phyloP scores from a whole-genome alignment of 2,797 vertebrate genomes.

The Pangasius djambal region DNA sequence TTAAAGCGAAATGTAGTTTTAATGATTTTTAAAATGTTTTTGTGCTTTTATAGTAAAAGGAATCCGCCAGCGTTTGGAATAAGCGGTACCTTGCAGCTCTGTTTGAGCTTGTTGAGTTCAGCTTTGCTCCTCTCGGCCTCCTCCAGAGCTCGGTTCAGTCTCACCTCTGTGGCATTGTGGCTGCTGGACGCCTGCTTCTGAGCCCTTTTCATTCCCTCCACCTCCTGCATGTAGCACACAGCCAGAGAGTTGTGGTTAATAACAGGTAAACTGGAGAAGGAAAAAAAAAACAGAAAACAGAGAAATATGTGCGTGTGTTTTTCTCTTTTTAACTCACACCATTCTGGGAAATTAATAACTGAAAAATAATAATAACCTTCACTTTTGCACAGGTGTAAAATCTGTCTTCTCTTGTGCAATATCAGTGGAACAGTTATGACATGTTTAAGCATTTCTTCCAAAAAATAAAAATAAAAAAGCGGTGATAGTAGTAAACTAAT shows the following conservation, averaged over 20 bases:
- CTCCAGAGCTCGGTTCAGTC: constrained; percentile 90
- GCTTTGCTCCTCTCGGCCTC: constrained; percentile 84
- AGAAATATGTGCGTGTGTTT: too few relatives aligned
- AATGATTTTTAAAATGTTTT: neutral
- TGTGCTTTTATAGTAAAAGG: neutral
- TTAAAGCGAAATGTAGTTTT: too few relatives aligned
- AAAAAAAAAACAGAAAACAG: neutral
- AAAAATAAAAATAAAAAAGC: too few relatives aligned
- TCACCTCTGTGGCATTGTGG: constrained; percentile 83
- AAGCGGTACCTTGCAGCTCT: constrained; percentile 83
- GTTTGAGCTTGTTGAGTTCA: constrained; percentile 84
- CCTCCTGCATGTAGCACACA: constrained; percentile 77
- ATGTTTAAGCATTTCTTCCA: neutral
- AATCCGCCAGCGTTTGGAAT: neutral
- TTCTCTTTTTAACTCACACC: neutral
- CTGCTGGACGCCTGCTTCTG: constrained; percentile 82
- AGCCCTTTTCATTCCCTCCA: constrained; percentile 79
- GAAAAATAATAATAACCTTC: neutral
- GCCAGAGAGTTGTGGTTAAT: neutral
- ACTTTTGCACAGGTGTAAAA: neutral
- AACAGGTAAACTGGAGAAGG: neutral
- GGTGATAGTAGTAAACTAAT: neutral
- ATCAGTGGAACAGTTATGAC: neutral
- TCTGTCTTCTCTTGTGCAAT: neutral
- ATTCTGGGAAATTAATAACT: neutral